These are phyloP conservation scores for Trichonephila inaurata DNA, from an alignment of 1,140 invertebrate species.

Conservation along the genomic window DNA sequence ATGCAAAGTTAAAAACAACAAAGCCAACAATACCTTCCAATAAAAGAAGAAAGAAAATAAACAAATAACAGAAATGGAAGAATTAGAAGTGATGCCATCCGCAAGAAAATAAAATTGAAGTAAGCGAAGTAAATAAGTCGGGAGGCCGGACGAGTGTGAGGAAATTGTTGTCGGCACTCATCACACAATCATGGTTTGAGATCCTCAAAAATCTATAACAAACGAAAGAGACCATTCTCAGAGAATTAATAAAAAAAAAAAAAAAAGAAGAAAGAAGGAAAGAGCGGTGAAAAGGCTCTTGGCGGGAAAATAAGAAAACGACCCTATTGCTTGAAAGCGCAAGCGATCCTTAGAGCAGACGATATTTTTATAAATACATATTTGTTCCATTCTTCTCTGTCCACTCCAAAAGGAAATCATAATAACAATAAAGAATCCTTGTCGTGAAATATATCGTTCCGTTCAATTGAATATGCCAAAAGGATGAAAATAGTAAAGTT, in stretches of 20 bases:
- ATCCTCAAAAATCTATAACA: slow-evolving; percentile 22
- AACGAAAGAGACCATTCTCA: slow-evolving; percentile 8
- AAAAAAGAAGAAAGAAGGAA: not conserved
- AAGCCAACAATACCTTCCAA: not conserved
- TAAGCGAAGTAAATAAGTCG: not conserved
- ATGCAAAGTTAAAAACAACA: not conserved
- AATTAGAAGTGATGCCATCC: not conserved
- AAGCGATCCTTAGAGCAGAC: slow-evolving; percentile 30
- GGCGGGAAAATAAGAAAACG: slow-evolving; percentile 25
- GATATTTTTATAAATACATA: slow-evolving; percentile 32
- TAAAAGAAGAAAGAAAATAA: not conserved
- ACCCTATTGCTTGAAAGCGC: slow-evolving; percentile 17
- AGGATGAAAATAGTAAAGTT: not conserved
- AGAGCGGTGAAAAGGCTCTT: slow-evolving; percentile 40
- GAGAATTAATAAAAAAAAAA: slow-evolving; percentile 42
- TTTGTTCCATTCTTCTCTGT: slow-evolving; percentile 31
- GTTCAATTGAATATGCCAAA: slow-evolving; percentile 13
- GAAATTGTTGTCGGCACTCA: not conserved
- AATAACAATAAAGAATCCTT: slow-evolving; percentile 50
- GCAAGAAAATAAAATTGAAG: not conserved
- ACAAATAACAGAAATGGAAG: not conserved
- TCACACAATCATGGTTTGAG: not conserved
- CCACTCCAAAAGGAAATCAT: slow-evolving; percentile 11
- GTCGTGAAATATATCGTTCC: slow-evolving; percentile 44
- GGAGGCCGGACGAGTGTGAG: not conserved